A percentile compares a stretch with the other conserved stretches of the same genome.
Conservation (phyloP, 2,113 vertebrate species). For the Psettodes erumei region DNA sequence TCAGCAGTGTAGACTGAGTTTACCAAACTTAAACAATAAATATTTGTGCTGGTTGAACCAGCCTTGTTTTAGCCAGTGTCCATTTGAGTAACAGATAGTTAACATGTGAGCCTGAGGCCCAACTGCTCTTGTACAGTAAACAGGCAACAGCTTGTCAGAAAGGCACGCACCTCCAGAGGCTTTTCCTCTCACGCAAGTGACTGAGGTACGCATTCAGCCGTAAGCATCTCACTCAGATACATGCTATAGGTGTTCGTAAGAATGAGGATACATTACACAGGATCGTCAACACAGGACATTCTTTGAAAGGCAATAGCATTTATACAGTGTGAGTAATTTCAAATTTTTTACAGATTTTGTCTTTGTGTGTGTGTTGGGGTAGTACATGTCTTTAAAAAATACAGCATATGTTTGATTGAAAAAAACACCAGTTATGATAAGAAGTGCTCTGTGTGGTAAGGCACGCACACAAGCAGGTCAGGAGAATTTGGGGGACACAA, state of each 20-base stretch:
- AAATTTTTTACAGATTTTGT: neutral
- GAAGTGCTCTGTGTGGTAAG: neutral
- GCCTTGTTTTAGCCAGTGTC: neutral
- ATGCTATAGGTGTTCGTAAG: neutral
- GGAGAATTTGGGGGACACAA: neutral
- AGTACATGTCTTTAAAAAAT: too few relatives aligned
- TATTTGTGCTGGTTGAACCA: neutral
- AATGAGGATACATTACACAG: conserved; percentile 24
- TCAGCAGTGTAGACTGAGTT: neutral
- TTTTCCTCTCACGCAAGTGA: neutral
- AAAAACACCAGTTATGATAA: neutral
- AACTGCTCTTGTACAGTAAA: neutral
- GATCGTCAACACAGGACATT: neutral
- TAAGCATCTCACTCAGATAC: neutral
- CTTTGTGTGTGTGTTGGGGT: neutral
- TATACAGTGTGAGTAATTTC: conserved; percentile 23
- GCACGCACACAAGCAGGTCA: neutral
- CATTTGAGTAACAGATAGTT: neutral
- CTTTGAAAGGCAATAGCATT: neutral
- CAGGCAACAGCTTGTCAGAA: conserved; percentile 56
- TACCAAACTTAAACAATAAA: neutral
- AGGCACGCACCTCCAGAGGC: conserved; percentile 33
- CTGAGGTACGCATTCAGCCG: neutral
- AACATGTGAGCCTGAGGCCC: conserved; percentile 10
- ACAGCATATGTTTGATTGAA: too few relatives aligned